Base-by-base conservation (phyloP, 1,140 invertebrate species). In the Bicyclus anynana region DNA sequence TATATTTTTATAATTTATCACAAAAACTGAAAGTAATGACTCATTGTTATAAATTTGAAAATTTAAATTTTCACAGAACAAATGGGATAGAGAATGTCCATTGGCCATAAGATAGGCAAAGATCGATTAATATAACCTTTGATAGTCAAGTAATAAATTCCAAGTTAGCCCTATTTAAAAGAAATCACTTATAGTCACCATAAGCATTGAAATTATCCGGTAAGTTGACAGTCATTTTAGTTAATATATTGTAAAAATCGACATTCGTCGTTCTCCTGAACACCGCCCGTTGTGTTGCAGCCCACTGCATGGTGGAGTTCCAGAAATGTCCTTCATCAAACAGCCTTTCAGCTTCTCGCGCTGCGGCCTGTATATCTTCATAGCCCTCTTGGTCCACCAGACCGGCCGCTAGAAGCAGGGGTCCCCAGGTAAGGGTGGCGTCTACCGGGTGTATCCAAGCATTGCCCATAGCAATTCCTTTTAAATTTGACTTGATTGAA, bases 401-500 rank as follows among this genome's bases (percentile, higher is more conserved):
- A 12, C 93, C 93, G 71, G 85, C 84, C 57, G 92, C 92, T 7
- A 92, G 73, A 9, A 94, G 91, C 13, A 97, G 84, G 0, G 94
- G 94, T 1, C 91, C 95, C 95, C 95, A 97, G 3, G 93, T 94
- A 42, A 93, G 77, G 0, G 94, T 93, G 13, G 93, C 93, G 73
- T 97, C 95, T 38, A 96, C 91, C 0, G 96, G 95, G 13, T 93
- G 94, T 48, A 97, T 95, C 95, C 95, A 97, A 0, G 95, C 92
- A 80, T 97, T 95, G 2, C 95, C 95, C 73, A 97, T 90, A 0
- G 92, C 94, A 9, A 97, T 91, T 1, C 95, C 95, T 61, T 90
- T 90, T 35, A 97, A 91, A 62, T 95, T 95, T 37, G 92, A 93
- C 17, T 89, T 87, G 1, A 97, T 91, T 44, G 89, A 90, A 0